Evolutionary conservation across 2,113 vertebrate genomes (phyloP).

Genomic region (Cavia porcellus): DNA sequence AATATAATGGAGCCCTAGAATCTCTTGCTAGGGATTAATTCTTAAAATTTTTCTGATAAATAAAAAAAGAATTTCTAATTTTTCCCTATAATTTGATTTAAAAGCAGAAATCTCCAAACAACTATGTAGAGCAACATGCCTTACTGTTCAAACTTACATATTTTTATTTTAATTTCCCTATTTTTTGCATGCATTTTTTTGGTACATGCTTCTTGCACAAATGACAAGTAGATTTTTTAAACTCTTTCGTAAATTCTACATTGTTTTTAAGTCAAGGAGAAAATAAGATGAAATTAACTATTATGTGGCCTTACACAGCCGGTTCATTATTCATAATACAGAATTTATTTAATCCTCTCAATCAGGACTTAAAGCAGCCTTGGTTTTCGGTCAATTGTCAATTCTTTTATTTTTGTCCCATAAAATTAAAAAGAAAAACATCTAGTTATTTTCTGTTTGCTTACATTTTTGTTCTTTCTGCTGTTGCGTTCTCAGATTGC

Average conservation of each 20-base stretch:
- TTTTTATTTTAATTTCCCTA: conserved; percentile 36
- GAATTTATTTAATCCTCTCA: conserved; percentile 36
- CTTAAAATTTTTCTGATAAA: neutral
- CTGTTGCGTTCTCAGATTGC: neutral
- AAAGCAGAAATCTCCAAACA: conserved; percentile 5
- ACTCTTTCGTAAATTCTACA: neutral
- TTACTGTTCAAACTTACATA: conserved; percentile 44
- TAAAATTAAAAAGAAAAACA: conserved; percentile 9
- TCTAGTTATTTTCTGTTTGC: conserved; percentile 23
- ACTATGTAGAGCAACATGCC: neutral
- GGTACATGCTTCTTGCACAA: neutral
- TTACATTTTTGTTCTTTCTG: neutral
- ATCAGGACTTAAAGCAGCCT: neutral
- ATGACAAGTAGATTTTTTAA: neutral
- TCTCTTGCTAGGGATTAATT: neutral
- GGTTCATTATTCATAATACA: neutral
- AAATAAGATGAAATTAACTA: neutral
- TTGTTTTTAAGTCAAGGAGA: conserved; percentile 35
- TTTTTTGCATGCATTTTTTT: conserved; percentile 26
- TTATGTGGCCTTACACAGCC: neutral
- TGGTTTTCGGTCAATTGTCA: conserved; percentile 17
- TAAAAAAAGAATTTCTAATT: conserved; percentile 28
- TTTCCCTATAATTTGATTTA: neutral
- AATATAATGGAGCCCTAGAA: neutral
- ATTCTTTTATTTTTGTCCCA: neutral